Base-by-base conservation (phyloP, 2,797 vertebrate genomes). In the Malacoraja senta region DNA sequence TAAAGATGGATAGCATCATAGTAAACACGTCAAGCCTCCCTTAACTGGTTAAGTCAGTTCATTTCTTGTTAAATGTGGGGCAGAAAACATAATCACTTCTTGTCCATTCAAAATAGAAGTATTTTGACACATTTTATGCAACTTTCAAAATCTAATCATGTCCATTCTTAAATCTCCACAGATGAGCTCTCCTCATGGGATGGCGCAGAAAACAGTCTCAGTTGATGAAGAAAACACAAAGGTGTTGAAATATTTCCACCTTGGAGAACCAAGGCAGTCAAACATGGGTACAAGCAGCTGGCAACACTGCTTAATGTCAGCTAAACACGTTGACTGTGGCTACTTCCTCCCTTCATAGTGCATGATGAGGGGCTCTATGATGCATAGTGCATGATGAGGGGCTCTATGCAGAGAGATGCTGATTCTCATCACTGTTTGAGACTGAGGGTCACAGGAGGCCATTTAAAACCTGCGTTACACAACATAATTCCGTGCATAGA, bases 51-150 rank as follows among this genome's bases (percentile, higher is more conserved):
- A 86, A 63, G 61, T 32, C 83, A 63, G 58, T 19, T 63, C 26
- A 84, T 88, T 88, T 35, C 63, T 68, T 88, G 84, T 88, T 78
- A 17, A 78, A 15, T 78, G 77, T 78, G 32, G n/a, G 13, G n/a
- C n/a, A 78, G 12, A 78, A 35, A 78, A 35, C 77, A 0, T 68
- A 68, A 24, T 68, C 1, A 10, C 8, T 0, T 88, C 2, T 68
- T 24, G 63, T 88, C 84, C 53, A 84, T 84, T 13, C 44, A 15
- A n/a, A 84, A 58, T n/a, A n/a, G n/a, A n/a, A 4, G 8, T 10
- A 83, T 58, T 53, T 83, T 7, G 80, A 24, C 38, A 26, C 19
- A 53, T 83, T 83, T 21, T 83, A 58, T n/a, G 15, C 63, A 68
- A 19, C 9, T 8, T 35, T 65, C 38, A 24, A 35, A 84, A 26